A percentile compares a stretch with the other conserved stretches of the same genome.
Evolutionary conservation across 2,797 vertebrate genomes (phyloP).

Genomic region (Distichodus sexfasciatus): DNA sequence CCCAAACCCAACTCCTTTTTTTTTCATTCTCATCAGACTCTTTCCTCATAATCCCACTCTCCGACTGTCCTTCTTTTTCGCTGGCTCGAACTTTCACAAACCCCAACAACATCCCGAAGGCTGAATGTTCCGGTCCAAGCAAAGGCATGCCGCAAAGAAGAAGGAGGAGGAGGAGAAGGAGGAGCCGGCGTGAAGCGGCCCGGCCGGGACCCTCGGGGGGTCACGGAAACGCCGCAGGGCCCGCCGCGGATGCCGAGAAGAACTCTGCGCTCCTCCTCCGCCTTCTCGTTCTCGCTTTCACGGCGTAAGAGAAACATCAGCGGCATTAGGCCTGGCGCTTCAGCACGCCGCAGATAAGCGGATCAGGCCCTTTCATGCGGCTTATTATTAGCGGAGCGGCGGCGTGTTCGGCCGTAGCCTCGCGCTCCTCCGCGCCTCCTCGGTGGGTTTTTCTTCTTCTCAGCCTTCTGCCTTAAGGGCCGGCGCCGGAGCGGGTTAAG

Average conservation of each 20-base stretch:
- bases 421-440: constrained; percentile 55
- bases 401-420: constrained; percentile 63
- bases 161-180: constrained; percentile 27
- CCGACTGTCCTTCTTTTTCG: too few relatives aligned
- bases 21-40: too few relatives aligned
- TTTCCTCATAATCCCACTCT: too few relatives aligned
- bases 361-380: constrained; percentile 72
- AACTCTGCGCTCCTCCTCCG: constrained; percentile 56
- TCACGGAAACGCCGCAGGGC: constrained; percentile 67
- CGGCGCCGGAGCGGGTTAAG: constrained; percentile 60
- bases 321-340: constrained; percentile 62
- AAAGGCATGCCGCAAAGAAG: constrained; percentile 34
- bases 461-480: constrained; percentile 58
- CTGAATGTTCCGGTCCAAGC: constrained; percentile 68
- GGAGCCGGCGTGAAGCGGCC: constrained; percentile 59
- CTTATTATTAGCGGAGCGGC: constrained; percentile 76
- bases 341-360: constrained; percentile 70
- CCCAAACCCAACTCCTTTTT: too few relatives aligned
- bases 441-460: constrained; percentile 55
- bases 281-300: constrained; percentile 67
- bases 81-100: constrained; percentile 28
- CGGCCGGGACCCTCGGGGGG: constrained; percentile 53
- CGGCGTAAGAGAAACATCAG: constrained; percentile 71
- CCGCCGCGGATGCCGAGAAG: constrained; percentile 68
- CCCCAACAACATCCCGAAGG: constrained; percentile 63